Evolutionary conservation across 2,113 vertebrate species (phyloP).

Genomic region (Barnardius zonarius): DNA sequence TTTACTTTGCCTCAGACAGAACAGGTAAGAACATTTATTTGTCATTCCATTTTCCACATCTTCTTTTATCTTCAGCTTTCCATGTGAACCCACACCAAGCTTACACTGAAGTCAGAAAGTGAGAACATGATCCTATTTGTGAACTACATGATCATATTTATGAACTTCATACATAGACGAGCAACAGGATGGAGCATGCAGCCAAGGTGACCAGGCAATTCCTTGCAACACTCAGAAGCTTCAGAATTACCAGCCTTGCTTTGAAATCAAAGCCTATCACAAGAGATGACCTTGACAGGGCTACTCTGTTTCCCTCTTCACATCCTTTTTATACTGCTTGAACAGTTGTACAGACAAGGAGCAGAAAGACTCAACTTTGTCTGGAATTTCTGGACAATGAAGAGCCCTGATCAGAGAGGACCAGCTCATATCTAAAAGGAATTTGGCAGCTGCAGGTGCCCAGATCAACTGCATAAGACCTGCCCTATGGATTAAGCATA

Average conservation of each 20-base stretch:
- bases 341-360: not conserved
- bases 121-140: not conserved
- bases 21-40: not conserved
- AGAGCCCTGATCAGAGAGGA: not conserved
- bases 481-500: not conserved
- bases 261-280: not conserved
- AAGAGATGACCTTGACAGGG: not conserved
- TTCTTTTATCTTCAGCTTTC: not conserved
- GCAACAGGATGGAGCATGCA: not conserved
- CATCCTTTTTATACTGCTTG: accelerated
- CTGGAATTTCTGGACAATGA: not conserved
- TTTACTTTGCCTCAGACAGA: not conserved
- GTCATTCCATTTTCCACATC: not conserved
- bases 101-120: not conserved
- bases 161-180: not conserved
- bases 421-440: not conserved
- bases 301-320: not conserved
- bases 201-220: not conserved
- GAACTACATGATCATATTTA: not conserved
- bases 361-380: too few species aligned
- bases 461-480: not conserved
- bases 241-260: not conserved
- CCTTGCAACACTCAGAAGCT: not conserved
- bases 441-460: not conserved
- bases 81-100: not conserved